Conservation (phyloP, 2,113 vertebrate species). For the Drymodes brunneopygia region DNA sequence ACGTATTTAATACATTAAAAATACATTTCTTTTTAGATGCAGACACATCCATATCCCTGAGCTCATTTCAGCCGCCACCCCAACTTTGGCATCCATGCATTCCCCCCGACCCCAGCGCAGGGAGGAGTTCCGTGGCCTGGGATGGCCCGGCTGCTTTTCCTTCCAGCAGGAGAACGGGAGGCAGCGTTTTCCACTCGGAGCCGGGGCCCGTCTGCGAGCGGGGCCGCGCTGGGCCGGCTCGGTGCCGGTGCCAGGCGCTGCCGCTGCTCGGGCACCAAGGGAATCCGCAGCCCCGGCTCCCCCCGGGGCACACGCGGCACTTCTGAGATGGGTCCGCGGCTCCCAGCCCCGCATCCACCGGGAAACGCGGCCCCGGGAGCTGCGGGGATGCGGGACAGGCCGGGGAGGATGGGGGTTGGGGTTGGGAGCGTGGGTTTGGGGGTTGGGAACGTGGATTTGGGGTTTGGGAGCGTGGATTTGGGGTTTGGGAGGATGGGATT, state of each 20-base stretch:
- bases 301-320: constrained; percentile 14
- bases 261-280: constrained; percentile 71
- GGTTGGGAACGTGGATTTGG: too few species aligned
- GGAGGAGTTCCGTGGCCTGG: background rate
- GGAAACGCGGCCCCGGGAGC: background rate
- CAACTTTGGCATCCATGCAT: background rate
- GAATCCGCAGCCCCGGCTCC: constrained; percentile 45
- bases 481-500: background rate
- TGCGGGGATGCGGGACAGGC: background rate
- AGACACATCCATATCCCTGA: background rate
- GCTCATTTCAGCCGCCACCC: background rate
- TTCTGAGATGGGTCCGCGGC: constrained; percentile 44
- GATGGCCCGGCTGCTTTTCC: background rate
- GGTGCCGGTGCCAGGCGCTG: constrained; percentile 61
- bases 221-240: constrained; percentile 64
- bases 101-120: background rate
- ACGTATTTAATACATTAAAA: too few species aligned
- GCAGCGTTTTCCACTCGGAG: constrained; percentile 58
- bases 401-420: background rate
- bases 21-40: background rate
- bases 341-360: background rate
- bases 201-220: constrained; percentile 27
- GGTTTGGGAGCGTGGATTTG: background rate
- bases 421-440: background rate
- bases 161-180: background rate